Evolutionary conservation across 2,797 vertebrate species (phyloP), one percentile per base, ranked within the genome.

Genomic region (Antrozous pallidus): DNA sequence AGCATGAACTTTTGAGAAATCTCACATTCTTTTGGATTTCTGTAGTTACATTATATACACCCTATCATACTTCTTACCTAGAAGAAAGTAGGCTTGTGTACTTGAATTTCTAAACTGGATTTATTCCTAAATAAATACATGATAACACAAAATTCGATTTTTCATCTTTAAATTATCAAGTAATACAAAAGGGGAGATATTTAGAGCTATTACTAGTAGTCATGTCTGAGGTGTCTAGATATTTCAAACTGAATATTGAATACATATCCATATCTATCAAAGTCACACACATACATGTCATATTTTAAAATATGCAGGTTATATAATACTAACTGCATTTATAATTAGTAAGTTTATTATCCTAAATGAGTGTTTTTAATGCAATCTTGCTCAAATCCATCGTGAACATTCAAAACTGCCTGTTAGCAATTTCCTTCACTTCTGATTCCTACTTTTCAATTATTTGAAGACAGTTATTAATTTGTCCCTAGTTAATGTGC

Each of bases 401-500:
- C 40, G 36, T 70, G 18, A 92, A 73, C 80, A 67, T 83, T 92
- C 6, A 87, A 90, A 94, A 69, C 12, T 73, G 54, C n/a, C 73
- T 54, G 22, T 74, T 80, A 93, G 86, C 42, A 78, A 54, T 81
- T 86, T 71, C 11, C 17, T 91, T 65, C 49, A 16, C 56, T 79
- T 11, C 38, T 83, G 45, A 81, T 88, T 88, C 56, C n/a, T 16
- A 67, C 38, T 73, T 74, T 75, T 90, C 58, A 82, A 24, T 92
- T 94, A 96, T 91, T 89, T 95, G 89, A 89, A 91, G 33, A 74
- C 2, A 42, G 42, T 77, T 58, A 79, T 40, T 87, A 73, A 92
- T 40, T 93, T 84, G 26, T 67, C 77, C 14, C 20, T 51, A 33
- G 56, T 83, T 91, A 91, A 74, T 22, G 67, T 83, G 84, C 10